phyloP scores from a whole-genome alignment of 2,113 vertebrate species.

The Cyprinus carpio region DNA sequence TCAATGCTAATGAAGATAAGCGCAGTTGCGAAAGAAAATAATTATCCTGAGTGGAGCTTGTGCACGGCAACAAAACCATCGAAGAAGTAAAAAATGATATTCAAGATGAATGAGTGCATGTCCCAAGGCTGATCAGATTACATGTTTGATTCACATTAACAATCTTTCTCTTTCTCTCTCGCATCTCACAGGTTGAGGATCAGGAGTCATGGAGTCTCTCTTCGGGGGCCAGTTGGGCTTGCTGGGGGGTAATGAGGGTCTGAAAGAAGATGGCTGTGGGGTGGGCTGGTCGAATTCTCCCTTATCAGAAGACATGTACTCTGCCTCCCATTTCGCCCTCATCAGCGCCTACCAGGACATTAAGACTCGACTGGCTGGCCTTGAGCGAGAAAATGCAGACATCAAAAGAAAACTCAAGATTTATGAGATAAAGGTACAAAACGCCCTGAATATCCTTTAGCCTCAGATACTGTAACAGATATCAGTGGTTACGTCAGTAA shows the following conservation, averaged over 20 bases:
- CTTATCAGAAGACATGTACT: slow-evolving; percentile 88
- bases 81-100: not conserved
- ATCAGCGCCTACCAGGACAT: slow-evolving; percentile 98
- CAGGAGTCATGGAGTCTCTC: slow-evolving; percentile 89
- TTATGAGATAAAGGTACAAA: slow-evolving; percentile 91
- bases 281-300: slow-evolving; percentile 85
- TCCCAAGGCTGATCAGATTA: not conserved
- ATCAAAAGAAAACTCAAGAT: slow-evolving; percentile 93
- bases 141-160: slow-evolving; percentile 18
- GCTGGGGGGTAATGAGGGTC: slow-evolving; percentile 86
- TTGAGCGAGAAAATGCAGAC: slow-evolving; percentile 91
- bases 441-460: not conserved
- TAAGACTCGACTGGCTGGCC: slow-evolving; percentile 87
- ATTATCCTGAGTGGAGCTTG: slow-evolving; percentile 5
- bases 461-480: not conserved
- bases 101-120: not conserved
- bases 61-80: not conserved
- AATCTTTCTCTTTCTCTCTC: slow-evolving; percentile 18
- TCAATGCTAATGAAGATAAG: slow-evolving; percentile 33
- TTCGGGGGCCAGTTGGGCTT: slow-evolving; percentile 96
- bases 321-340: slow-evolving; percentile 91
- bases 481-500: not conserved
- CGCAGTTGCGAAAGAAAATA: slow-evolving; percentile 15
- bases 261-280: slow-evolving; percentile 90
- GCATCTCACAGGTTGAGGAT: slow-evolving; percentile 70